Evolutionary conservation across 2,888 invertebrate genomes (phyloP), one percentile per base, ranked within the genome.

Genomic region (Cheilosia scutellata): DNA sequence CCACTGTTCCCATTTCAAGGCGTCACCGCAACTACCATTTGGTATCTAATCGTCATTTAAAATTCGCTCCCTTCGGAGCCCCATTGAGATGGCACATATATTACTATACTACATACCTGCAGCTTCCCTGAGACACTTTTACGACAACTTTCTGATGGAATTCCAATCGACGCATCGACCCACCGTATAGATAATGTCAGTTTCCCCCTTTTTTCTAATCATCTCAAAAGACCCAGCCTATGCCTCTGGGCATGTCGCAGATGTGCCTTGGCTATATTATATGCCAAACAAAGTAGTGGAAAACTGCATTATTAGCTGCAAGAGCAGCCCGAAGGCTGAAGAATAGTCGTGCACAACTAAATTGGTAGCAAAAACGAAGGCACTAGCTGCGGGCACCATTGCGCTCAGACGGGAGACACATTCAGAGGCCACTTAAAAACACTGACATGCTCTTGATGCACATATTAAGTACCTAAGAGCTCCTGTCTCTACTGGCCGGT

Each of bases 361-460:
- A 84, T 75, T 75, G 83, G 70, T 58, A 71, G 60, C 79, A 63
- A 77, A 79, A 75, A 79, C 65, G 53, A 33, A 82, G 72, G 42
- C 77, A 65, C 55, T 31, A 37, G 31, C 53, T 49, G 55, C 51
- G 51, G 44, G 60, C 53, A 57, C 47, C 65, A 66, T 33, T 66
- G 55, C 37, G 13, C 55, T 11, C 78, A 78, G 78, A 66, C 72
- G 78, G 13, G 51, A 72, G 83, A 83, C 83, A 78, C 80, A 84
- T 80, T 82, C 86, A 86, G 86, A 49, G 66, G 71, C 82, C 86
- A 86, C 86, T 86, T 86, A 82, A 86, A 86, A 72, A 60, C 86
- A 58, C 86, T 86, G 86, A 86, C 82, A 86, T 86, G 86, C 86
- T 86, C 82, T 86, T 72, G 86, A 86, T 86, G 86, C 86, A 86